Evolutionary conservation across 2,888 invertebrate species (phyloP), one percentile per base, ranked within the genome.

Genomic region (Eilema sororculum): DNA sequence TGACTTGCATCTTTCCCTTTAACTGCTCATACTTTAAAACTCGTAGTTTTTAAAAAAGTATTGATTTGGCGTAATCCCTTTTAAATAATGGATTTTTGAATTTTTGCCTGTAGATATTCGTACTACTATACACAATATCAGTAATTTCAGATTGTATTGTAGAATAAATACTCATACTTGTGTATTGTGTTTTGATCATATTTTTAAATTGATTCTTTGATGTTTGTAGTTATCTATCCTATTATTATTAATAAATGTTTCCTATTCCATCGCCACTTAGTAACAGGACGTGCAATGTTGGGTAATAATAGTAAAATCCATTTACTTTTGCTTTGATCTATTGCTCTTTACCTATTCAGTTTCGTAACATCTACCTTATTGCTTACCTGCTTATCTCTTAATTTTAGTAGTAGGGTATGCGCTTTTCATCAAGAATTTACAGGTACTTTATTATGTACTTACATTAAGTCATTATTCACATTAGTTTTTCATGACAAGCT

Each of bases 221-320:
- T 65, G 30, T 33, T 30, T 57, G 30, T 75, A 73, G 57, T 66
- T n/a, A 20, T 2, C 13, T 41, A 6, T n/a, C 73, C 58, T 77
- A 37, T 61, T 64, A 10, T 46, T 20, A 74, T 73, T 73, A 74
- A 75, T 77, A 61, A 66, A 69, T 68, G 69, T 77, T 79, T 78
- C 74, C 82, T 81, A 80, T 85, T 86, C 78, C 83, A 84, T 81
- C 73, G 88, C 89, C 76, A 83, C 89, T 78, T 89, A 92, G 91
- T 89, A 74, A 86, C 90, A 80, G 94, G 94, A 90, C 93, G 94
- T 78, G 85, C 89, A 64, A 92, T 93, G 86, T 86, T 93, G 86
- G 94, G 94, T 94, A 94, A 91, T 77, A 68, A 67, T 69, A 67
- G 67, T 56, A 71, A 61, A 67, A 68, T 56, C 67, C 30, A 37